Base-by-base conservation (phyloP, 2,888 invertebrate species). In the Empis livida region DNA sequence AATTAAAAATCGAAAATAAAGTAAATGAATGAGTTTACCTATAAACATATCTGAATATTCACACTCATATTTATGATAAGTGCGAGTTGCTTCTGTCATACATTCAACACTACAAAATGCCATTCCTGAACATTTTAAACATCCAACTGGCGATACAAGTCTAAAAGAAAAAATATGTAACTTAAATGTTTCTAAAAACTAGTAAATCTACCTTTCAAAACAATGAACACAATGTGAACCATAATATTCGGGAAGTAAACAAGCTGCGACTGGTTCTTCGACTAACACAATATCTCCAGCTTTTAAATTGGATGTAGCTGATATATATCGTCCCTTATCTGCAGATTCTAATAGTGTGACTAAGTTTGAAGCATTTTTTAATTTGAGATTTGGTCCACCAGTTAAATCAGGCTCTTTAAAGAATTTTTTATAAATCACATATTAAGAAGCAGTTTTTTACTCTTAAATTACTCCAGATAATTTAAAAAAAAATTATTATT, bases 141-240 rank as follows among this genome's bases (percentile, higher is more conserved):
- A 89, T 53, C 82, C 80, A 8, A 85, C 69, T 0, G 87, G 82
- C 0, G 81, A 77, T 49, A 73, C 67, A 42, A 82, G 58, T 51
- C 81, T 79, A 54, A 2, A 61, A 61, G 43, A 35, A 51, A 32
- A 41, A 27, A 41, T 41, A 23, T 14, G 9, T 43, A 20, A 20
- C 5, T 42, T 11, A 43, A 30, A 30, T 9, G n/a, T 13, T 31
- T 11, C n/a, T 32, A 38, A 35, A 30, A 17, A 15, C 10, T 65
- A n/a, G 65, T 46, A 73, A 49, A 49, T 71, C 71, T 52, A 85
- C 86, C 84, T 78, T 58, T 74, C 73, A 56, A 87, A 86, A 61
- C 90, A 90, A 61, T 88, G 78, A 52, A 84, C 78, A 59, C 90
- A 90, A 62, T 88, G 84, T 2, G 83, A 80, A 3, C 88, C 87